phyloP scores from a whole-genome alignment of 2,797 vertebrate species.

The Coracias cyanogaster region DNA sequence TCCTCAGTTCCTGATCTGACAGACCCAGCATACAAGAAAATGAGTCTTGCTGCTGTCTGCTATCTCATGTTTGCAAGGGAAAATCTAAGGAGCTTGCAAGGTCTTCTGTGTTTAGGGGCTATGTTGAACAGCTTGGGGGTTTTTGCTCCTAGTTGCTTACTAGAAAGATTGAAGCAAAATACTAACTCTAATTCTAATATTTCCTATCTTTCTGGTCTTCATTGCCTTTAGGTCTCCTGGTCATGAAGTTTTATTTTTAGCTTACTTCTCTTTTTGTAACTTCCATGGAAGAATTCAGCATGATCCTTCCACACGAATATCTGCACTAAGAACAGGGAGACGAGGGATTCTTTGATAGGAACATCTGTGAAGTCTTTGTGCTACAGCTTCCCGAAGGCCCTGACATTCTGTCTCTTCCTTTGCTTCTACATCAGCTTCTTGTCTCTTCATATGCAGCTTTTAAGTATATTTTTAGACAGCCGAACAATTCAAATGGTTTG shows the following conservation, averaged over 20 bases:
- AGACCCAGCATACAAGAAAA: not conserved
- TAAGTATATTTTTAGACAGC: constrained; percentile 69
- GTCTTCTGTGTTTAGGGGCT: not conserved
- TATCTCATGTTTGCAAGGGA: not conserved
- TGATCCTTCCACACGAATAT: not conserved
- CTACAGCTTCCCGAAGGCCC: constrained; percentile 22
- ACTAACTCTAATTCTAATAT: not conserved
- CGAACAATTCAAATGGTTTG: constrained; percentile 62
- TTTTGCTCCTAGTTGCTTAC: not conserved
- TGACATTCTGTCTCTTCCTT: constrained; percentile 48
- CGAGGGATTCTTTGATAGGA: constrained; percentile 15
- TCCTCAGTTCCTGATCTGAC: not conserved
- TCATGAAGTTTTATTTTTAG: constrained; percentile 13
- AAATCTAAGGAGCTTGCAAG: not conserved
- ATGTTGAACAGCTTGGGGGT: not conserved
- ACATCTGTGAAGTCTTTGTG: constrained; percentile 5
- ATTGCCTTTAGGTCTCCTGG: not conserved
- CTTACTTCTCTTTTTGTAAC: not conserved
- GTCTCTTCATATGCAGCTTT: constrained; percentile 53
- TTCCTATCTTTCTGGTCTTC: not conserved
- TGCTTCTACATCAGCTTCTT: constrained; percentile 53
- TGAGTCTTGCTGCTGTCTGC: not conserved
- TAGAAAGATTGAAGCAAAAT: not conserved
- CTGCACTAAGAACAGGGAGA: not conserved
- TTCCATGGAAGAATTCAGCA: not conserved